Percentiles rank a stretch among this genome's conserved stretches.
Evolutionary conservation across 1,140 invertebrate genomes (phyloP).

Genomic region (Adoxophyes honmai): DNA sequence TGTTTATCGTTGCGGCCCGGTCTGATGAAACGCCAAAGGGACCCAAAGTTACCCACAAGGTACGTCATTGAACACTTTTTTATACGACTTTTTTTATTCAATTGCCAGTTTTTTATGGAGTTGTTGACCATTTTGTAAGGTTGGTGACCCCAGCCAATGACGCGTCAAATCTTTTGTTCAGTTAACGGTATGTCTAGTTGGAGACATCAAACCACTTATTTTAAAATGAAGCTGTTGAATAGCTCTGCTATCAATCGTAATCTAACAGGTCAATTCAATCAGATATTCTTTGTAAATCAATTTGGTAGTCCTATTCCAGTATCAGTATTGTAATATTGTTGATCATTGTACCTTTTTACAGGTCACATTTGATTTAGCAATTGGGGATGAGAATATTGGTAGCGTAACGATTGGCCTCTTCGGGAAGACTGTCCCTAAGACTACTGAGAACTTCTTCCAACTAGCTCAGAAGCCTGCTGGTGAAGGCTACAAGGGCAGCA

Average conservation of each 20-base stretch:
- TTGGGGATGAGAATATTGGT: conserved; percentile 88
- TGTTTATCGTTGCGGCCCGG: conserved; percentile 45
- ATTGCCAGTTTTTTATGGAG: not conserved
- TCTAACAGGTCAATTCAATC: not conserved
- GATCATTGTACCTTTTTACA: conserved; percentile 64
- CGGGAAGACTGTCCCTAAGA: conserved; percentile 97
- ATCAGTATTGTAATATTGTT: not conserved
- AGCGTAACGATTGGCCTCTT: conserved; percentile 94
- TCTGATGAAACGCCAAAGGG: conserved; percentile 62
- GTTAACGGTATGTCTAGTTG: not conserved
- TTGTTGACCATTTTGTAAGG: conserved; percentile 25
- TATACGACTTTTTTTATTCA: not conserved
- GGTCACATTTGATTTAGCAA: conserved; percentile 96
- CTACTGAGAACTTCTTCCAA: conserved; percentile 93
- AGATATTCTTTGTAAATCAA: conserved; percentile 2
- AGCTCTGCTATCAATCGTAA: not conserved
- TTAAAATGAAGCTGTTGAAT: not conserved
- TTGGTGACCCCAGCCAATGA: conserved; percentile 56
- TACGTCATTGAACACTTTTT: conserved; percentile 22
- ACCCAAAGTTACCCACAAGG: conserved; percentile 69
- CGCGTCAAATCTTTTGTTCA: conserved; percentile 40
- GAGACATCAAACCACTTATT: not conserved
- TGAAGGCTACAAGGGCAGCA: conserved; percentile 92
- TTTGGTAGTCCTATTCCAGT: conserved; percentile 4
- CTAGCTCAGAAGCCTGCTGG: conserved; percentile 87